Evolutionary conservation across 2,113 vertebrate species (phyloP).

Genomic region (Bucco capensis): DNA sequence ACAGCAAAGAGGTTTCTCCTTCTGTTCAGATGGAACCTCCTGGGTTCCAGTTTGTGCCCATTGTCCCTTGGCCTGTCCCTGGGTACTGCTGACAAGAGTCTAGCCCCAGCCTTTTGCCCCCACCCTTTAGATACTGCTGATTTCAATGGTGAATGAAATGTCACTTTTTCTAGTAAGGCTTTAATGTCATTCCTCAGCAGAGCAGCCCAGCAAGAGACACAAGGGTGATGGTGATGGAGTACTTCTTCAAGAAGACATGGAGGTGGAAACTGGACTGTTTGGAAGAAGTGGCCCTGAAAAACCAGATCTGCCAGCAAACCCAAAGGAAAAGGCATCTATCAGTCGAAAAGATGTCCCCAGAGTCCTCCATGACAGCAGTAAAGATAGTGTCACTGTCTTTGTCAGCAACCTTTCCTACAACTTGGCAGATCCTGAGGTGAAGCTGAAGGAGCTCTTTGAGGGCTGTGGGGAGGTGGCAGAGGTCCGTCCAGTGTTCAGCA

Average conservation of each 20-base stretch:
- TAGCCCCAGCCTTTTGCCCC: too few species aligned
- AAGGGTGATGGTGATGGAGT: conserved; percentile 66
- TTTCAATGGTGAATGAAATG: background rate
- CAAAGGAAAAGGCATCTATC: conserved; percentile 63
- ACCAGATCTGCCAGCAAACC: background rate
- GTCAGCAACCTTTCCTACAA: conserved; percentile 92
- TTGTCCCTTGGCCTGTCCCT: too few species aligned
- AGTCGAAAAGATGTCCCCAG: conserved; percentile 69
- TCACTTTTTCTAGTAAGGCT: background rate
- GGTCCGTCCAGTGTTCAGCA: conserved; percentile 82
- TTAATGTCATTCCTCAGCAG: background rate
- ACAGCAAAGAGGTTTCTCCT: too few species aligned
- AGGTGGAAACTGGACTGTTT: conserved; percentile 71
- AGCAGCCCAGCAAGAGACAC: conserved; percentile 80
- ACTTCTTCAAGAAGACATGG: conserved; percentile 63
- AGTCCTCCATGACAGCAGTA: conserved; percentile 78
- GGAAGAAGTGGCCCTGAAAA: conserved; percentile 64
- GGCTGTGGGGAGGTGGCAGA: conserved; percentile 82
- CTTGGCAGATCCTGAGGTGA: conserved; percentile 81
- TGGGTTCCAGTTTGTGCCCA: too few species aligned
- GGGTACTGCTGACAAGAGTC: too few species aligned
- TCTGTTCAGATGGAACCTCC: too few species aligned
- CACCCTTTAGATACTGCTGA: too few species aligned
- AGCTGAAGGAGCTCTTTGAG: conserved; percentile 82
- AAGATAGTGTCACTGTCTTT: conserved; percentile 86